Evolutionary conservation across 2,888 invertebrate species (phyloP), one percentile per base, ranked within the genome.

Genomic region (Amphipyra berbera): DNA sequence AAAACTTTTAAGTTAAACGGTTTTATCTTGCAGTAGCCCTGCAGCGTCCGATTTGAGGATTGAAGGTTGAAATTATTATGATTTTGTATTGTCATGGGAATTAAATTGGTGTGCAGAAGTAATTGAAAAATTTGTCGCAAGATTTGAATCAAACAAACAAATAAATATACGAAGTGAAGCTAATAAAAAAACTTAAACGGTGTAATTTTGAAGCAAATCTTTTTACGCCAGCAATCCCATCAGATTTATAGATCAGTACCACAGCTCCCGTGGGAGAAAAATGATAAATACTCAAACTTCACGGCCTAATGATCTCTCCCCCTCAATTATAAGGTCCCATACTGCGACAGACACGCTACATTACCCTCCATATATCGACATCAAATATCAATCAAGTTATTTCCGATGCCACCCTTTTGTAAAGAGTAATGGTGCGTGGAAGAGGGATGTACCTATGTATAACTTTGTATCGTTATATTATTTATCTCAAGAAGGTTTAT

Each of bases 381-480:
- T 82, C 79, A 73, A 82, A 85, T 82, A 85, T 85, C 84, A 83
- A 85, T 85, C 84, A 83, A 77, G 52, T 63, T 12, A 58, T 53
- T 79, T 84, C 85, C 77, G 61, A 57, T 67, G 71, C 76, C 78
- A 82, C 81, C 83, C 85, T 71, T 79, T 75, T 59, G 60, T 59
- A 0, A 21, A 12, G 27, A 30, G 66, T 85, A 85, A 85, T 85
- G 82, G 73, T 55, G 79, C 78, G 76, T 79, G 68, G 33, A 44
- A 47, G 52, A 69, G 72, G 71, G 68, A 66, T 41, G 27, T 42
- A 37, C 30, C 27, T 38, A 42, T 54, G 48, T 72, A 30, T 2
- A 4, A 30, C 30, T 6, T 30, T 30, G 45, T 30, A 1, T 0
- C 3, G 0, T 41, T 14, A 38, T 48, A 44, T 55, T 62, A 48